Conservation (phyloP, 2,797 vertebrate species). For the Euphonia xanthogaster region DNA sequence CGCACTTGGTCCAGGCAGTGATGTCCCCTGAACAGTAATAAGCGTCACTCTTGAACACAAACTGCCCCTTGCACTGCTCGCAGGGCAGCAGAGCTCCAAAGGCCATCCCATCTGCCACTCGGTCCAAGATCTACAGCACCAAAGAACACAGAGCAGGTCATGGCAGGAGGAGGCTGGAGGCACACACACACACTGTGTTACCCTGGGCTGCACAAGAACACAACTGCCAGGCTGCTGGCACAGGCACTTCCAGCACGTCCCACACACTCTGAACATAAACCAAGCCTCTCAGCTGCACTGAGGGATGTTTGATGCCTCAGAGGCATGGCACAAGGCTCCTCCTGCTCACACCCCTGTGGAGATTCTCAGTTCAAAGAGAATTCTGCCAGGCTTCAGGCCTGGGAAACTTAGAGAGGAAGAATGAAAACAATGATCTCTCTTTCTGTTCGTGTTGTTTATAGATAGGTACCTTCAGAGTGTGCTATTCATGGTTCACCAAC, state of each 20-base stretch:
- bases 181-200: background rate
- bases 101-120: conserved; percentile 90
- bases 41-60: conserved; percentile 90
- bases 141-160: background rate
- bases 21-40: conserved; percentile 94
- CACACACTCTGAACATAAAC: background rate
- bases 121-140: conserved; percentile 86
- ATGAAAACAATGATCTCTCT: too few relatives aligned
- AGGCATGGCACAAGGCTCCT: background rate
- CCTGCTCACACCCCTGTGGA: background rate
- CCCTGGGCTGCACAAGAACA: background rate
- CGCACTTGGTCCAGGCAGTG: conserved; percentile 97
- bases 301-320: background rate
- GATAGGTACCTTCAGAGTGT: too few relatives aligned
- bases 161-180: background rate
- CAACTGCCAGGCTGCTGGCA: background rate
- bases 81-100: conserved; percentile 91
- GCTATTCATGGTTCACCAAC: too few relatives aligned
- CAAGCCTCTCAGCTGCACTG: background rate
- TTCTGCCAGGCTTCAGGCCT: too few relatives aligned
- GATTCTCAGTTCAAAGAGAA: too few relatives aligned
- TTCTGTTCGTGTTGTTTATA: too few relatives aligned
- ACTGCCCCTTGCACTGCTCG: conserved; percentile 87
- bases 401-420: too few relatives aligned
- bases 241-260: background rate